Percentiles rank a stretch among this genome's conserved stretches.
Conservation (phyloP, 2,797 vertebrate genomes). For the Alauda arvensis region DNA sequence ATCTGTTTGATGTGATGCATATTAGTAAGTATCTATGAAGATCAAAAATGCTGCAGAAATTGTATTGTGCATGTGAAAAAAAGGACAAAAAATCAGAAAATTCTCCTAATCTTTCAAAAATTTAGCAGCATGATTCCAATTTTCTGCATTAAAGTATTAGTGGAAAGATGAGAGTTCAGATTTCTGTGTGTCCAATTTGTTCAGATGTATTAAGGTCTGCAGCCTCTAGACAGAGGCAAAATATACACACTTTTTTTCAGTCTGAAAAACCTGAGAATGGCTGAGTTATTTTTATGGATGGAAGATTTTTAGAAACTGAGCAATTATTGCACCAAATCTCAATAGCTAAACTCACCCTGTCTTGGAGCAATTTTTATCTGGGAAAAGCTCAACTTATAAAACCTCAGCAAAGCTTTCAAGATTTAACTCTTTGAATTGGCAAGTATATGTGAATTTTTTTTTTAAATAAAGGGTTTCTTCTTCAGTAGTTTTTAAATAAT, state of each 20-base stretch:
- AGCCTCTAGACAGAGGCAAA: neutral
- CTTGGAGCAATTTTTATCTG: neutral
- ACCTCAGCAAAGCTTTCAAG: neutral
- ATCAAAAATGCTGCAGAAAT: conserved; percentile 40
- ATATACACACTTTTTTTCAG: neutral
- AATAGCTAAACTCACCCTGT: neutral
- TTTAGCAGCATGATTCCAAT: neutral
- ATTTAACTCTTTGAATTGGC: neutral
- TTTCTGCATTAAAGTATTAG: neutral
- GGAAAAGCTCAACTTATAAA: neutral
- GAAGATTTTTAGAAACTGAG: neutral
- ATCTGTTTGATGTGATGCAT: conserved; percentile 9
- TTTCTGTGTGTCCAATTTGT: neutral
- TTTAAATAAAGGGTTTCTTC: neutral
- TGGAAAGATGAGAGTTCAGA: neutral
- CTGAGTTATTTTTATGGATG: neutral
- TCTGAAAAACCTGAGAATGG: neutral
- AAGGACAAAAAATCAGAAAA: neutral
- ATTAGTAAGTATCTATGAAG: conserved; percentile 7
- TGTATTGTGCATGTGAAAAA: conserved; percentile 19
- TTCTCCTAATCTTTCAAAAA: conserved; percentile 21
- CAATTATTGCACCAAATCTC: neutral
- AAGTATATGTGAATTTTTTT: neutral
- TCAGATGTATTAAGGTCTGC: neutral
- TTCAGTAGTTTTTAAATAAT: neutral